These are phyloP conservation scores for Scaptomyza pallida DNA, from an alignment of 1,140 invertebrate genomes.

Conservation along the genomic window DNA sequence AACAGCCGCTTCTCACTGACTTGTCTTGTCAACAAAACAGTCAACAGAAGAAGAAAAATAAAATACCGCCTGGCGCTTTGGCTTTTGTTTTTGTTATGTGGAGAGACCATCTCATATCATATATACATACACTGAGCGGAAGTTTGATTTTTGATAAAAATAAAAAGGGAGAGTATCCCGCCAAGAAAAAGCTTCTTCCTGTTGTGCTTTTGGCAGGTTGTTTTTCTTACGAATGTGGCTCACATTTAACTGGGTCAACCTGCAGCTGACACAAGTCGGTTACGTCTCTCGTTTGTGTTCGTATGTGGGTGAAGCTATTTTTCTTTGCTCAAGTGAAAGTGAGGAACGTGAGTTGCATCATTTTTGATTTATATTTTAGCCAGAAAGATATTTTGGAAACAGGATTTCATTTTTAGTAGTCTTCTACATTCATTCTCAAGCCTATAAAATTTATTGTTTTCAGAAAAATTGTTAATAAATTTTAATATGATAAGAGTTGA, in stretches of 20 bases:
- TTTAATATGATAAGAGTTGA: not conserved
- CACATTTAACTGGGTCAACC: conserved; percentile 54
- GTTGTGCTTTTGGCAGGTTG: conserved; percentile 52
- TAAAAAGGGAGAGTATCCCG: conserved; percentile 38
- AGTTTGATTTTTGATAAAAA: conserved; percentile 65
- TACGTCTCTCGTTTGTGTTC: conserved; percentile 1
- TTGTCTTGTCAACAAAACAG: conserved; percentile 62
- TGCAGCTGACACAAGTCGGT: conserved; percentile 54
- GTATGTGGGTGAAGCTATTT: conserved; percentile 34
- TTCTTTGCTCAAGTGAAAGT: conserved; percentile 38
- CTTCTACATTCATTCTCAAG: too few relatives aligned
- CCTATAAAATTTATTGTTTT: too few relatives aligned
- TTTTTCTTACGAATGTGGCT: not conserved
- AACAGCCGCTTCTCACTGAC: conserved; percentile 39
- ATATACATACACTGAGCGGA: conserved; percentile 73
- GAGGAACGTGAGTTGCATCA: not conserved
- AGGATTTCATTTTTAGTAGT: too few relatives aligned
- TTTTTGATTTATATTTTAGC: too few relatives aligned
- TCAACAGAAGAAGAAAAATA: conserved; percentile 28
- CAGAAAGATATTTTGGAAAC: too few relatives aligned
- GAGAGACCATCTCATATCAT: conserved; percentile 1
- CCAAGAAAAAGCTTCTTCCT: conserved; percentile 41
- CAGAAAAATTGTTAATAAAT: not conserved
- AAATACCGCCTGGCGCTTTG: conserved; percentile 64
- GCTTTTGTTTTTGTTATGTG: not conserved